phyloP scores from a whole-genome alignment of 2,113 vertebrate genomes.

The Hylia prasina region DNA sequence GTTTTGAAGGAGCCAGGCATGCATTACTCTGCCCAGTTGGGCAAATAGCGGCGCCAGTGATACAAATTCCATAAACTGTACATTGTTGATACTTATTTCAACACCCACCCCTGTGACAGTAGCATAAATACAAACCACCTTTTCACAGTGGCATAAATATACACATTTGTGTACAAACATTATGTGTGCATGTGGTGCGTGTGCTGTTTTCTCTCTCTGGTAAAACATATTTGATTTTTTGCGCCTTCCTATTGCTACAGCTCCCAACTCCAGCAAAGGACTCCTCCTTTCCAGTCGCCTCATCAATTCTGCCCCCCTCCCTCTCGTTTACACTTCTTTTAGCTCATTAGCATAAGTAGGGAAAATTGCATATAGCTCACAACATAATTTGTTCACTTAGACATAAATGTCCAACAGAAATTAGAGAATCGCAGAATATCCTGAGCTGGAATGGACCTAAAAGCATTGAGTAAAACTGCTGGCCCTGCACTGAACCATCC shows the following conservation, averaged over 20 bases:
- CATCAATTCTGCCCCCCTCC: rapidly evolving
- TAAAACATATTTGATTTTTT: neutral
- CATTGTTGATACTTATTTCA: neutral
- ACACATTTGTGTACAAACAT: neutral
- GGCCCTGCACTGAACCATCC: neutral
- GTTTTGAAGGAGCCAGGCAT: neutral
- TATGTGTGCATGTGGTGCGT: rapidly evolving
- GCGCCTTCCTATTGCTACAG: neutral
- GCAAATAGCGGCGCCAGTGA: neutral
- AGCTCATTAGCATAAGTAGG: neutral
- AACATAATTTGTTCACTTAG: neutral
- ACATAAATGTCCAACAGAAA: constrained; percentile 16
- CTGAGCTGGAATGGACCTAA: neutral
- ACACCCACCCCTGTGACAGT: neutral
- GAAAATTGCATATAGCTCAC: neutral
- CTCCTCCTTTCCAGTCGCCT: neutral
- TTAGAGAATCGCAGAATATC: neutral
- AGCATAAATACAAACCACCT: neutral
- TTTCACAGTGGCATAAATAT: neutral
- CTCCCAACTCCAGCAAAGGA: neutral
- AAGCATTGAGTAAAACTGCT: neutral
- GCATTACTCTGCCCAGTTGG: neutral
- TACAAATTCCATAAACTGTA: neutral
- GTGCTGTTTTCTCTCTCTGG: neutral
- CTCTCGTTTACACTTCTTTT: neutral